Percentiles rank a stretch among this genome's conserved stretches.
phyloP scores from a whole-genome alignment of 2,797 vertebrate species.

The Bryconaethiops microstoma region DNA sequence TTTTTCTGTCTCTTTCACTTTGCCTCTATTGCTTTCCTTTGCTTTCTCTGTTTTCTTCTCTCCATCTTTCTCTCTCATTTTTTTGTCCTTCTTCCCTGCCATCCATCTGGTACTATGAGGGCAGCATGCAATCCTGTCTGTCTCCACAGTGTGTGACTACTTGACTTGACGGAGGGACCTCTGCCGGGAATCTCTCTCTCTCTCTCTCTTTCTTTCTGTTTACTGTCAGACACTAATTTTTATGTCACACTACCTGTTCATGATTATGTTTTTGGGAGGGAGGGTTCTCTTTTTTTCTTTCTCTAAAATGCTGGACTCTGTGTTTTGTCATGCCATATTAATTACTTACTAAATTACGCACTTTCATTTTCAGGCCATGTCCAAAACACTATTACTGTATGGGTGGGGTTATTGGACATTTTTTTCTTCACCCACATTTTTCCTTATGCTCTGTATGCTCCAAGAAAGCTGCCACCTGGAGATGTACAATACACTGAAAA shows the following conservation, averaged over 20 bases:
- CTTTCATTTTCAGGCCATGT: constrained; percentile 59
- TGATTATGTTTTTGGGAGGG: constrained; percentile 50
- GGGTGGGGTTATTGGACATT: constrained; percentile 36
- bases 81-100: constrained; percentile 48
- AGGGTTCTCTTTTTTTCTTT: constrained; percentile 16
- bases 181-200: constrained; percentile 19
- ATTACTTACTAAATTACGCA: constrained; percentile 65
- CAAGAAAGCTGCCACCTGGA: constrained; percentile 27
- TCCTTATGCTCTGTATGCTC: constrained; percentile 35
- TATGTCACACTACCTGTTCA: constrained; percentile 46
- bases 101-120: constrained; percentile 48
- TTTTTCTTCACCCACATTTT: constrained; percentile 18
- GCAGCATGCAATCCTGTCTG: constrained; percentile 48
- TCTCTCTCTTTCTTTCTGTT: constrained; percentile 30
- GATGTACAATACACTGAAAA: constrained; percentile 45
- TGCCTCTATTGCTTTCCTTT: constrained; percentile 45
- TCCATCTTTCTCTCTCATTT: constrained; percentile 4
- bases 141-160: constrained; percentile 47
- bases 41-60: constrained; percentile 27
- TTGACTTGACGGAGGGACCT: constrained; percentile 48
- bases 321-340: too few species aligned
- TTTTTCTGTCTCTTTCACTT: constrained; percentile 44
- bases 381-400: constrained; percentile 54
- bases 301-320: constrained; percentile 26
- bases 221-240: constrained; percentile 35